Conservation (phyloP, 2,888 invertebrate genomes). For the Campoletis raptor region DNA sequence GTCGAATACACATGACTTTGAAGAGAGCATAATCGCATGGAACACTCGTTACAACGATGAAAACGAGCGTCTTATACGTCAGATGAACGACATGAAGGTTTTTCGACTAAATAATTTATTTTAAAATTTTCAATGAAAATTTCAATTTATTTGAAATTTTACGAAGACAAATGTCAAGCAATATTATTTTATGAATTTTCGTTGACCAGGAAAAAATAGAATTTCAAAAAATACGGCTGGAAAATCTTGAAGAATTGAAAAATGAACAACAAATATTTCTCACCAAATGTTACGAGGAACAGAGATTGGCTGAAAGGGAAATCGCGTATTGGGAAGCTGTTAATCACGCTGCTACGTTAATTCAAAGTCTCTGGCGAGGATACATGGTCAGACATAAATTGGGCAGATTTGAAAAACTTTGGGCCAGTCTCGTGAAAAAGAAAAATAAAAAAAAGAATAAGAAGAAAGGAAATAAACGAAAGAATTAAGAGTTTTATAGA, state of each 20-base stretch:
- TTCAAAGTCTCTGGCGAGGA: slow-evolving; percentile 79
- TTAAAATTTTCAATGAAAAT: too few species aligned
- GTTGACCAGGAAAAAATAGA: slow-evolving; percentile 74
- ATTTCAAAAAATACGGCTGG: slow-evolving; percentile 72
- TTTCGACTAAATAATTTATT: not conserved
- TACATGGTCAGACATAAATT: slow-evolving; percentile 78
- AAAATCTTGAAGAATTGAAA: slow-evolving; percentile 68
- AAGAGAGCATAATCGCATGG: slow-evolving; percentile 76
- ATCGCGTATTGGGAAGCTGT: slow-evolving; percentile 71
- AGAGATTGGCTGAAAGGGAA: slow-evolving; percentile 66
- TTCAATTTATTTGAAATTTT: too few species aligned
- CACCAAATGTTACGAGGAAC: slow-evolving; percentile 72
- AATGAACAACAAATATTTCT: slow-evolving; percentile 73
- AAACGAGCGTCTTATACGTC: slow-evolving; percentile 72
- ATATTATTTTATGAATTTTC: not conserved
- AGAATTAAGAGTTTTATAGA: slow-evolving; percentile 10
- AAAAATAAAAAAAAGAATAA: slow-evolving; percentile 68
- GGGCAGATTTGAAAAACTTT: slow-evolving; percentile 74
- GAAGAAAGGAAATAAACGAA: slow-evolving; percentile 49
- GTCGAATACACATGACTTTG: slow-evolving; percentile 70
- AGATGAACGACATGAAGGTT: slow-evolving; percentile 76
- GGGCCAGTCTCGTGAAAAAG: slow-evolving; percentile 66
- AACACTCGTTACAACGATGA: slow-evolving; percentile 74
- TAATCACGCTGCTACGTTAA: slow-evolving; percentile 75
- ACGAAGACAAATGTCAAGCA: not conserved